Evolutionary conservation across 1,140 invertebrate species (phyloP).

Genomic region (Mesaphorura yosii): DNA sequence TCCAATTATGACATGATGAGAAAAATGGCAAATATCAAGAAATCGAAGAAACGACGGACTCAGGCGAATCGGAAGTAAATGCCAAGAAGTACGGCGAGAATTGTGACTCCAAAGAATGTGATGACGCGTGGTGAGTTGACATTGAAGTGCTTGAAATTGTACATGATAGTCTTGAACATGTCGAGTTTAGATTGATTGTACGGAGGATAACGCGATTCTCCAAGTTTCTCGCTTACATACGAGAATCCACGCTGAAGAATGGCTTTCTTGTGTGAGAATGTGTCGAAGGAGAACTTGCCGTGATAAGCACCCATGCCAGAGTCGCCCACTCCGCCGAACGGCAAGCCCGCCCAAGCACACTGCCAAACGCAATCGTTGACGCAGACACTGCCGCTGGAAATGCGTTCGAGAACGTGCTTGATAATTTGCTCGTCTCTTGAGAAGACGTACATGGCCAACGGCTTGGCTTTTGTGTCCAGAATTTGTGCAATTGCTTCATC

Average conservation of each 20-base stretch:
- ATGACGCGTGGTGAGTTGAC: too few species aligned
- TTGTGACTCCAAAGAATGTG: too few species aligned
- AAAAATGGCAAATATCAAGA: too few species aligned
- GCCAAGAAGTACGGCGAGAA: too few species aligned
- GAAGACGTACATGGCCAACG: slow-evolving; percentile 79
- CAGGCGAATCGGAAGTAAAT: too few species aligned
- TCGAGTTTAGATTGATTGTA: slow-evolving; percentile 21
- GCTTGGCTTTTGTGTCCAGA: slow-evolving; percentile 42
- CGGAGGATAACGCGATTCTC: slow-evolving; percentile 26
- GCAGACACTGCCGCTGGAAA: slow-evolving; percentile 54
- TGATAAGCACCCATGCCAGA: slow-evolving; percentile 90
- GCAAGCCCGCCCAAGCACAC: slow-evolving; percentile 48
- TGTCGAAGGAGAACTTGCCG: slow-evolving; percentile 80
- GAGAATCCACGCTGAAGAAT: slow-evolving; percentile 15
- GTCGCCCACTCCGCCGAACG: slow-evolving; percentile 70
- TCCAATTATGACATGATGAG: too few species aligned
- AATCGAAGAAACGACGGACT: too few species aligned
- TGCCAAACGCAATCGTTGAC: slow-evolving; percentile 24
- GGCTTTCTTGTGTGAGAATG: slow-evolving; percentile 60
- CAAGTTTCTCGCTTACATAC: slow-evolving; percentile 10
- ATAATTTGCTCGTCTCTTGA: slow-evolving; percentile 57
- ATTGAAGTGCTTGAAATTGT: not conserved
- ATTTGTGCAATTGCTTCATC: slow-evolving; percentile 82
- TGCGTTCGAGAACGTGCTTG: slow-evolving; percentile 49
- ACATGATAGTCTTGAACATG: slow-evolving; percentile 22